Percentiles rank a stretch among this genome's conserved stretches.
Evolutionary conservation across 2,113 vertebrate genomes (phyloP).

Genomic region (Hippocampus abdominalis): DNA sequence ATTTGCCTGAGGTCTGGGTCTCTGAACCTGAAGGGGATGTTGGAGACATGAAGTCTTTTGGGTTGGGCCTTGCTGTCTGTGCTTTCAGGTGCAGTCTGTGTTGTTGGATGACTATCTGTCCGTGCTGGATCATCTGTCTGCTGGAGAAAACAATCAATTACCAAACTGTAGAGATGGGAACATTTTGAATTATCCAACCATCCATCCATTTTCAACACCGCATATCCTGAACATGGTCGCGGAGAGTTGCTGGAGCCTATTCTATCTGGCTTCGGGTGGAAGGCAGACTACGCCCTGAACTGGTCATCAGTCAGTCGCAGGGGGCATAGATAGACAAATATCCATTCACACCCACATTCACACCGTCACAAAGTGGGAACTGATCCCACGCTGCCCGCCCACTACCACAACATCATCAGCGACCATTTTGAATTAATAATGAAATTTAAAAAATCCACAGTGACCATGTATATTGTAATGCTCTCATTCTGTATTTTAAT

Average conservation of each 20-base stretch:
- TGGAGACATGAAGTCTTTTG: constrained; percentile 95
- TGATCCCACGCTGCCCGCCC: too few species aligned
- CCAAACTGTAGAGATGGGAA: background rate
- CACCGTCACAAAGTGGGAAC: too few species aligned
- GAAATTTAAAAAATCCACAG: background rate
- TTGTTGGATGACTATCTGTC: constrained; percentile 86
- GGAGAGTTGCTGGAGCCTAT: too few species aligned
- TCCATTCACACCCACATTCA: too few species aligned
- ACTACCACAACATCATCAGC: too few species aligned
- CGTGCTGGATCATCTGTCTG: constrained; percentile 94
- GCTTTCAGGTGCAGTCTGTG: constrained; percentile 83
- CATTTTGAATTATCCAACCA: background rate
- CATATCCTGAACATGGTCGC: too few species aligned
- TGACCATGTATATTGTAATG: background rate
- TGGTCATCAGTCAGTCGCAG: too few species aligned
- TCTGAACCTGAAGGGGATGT: constrained; percentile 96
- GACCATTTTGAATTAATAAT: too few species aligned
- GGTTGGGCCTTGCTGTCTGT: constrained; percentile 94
- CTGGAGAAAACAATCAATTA: constrained; percentile 57
- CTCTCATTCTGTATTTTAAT: background rate
- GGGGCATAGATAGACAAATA: too few species aligned
- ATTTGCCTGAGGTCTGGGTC: constrained; percentile 97
- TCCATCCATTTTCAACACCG: too few species aligned
- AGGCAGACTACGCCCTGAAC: too few species aligned
- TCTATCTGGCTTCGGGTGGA: too few species aligned